Conservation (phyloP, 2,797 vertebrate species). For the Malacoraja senta region DNA sequence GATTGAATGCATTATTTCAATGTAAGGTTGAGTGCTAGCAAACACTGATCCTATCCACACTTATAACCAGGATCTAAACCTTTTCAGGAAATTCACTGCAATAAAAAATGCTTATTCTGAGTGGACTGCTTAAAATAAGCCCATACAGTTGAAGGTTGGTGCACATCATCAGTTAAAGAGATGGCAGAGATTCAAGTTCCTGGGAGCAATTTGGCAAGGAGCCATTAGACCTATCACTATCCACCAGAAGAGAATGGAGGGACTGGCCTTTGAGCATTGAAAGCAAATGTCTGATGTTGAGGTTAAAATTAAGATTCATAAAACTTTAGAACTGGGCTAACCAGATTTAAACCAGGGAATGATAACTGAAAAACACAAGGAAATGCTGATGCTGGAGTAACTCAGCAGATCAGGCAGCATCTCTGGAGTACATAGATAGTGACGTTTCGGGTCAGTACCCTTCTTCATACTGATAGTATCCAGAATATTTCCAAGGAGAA, state of each 20-base stretch:
- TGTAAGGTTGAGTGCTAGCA: background rate
- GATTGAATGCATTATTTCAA: background rate
- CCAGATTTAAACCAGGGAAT: background rate
- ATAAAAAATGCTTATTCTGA: background rate
- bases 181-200: background rate
- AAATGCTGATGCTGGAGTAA: too few relatives aligned
- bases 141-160: background rate
- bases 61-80: background rate
- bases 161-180: background rate
- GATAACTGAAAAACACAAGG: background rate
- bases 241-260: background rate
- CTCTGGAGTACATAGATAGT: too few relatives aligned
- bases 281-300: too few relatives aligned
- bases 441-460: too few relatives aligned
- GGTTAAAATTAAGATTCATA: background rate
- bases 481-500: background rate
- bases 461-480: background rate
- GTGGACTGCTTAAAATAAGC: background rate
- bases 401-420: too few relatives aligned
- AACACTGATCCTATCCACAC: background rate
- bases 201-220: background rate
- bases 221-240: background rate
- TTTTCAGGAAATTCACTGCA: background rate
- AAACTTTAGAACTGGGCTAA: background rate
- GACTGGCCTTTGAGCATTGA: background rate